Evolutionary conservation across 1,140 invertebrate species (phyloP), one percentile per base, ranked within the genome.

Genomic region (Drosophila albomicans): DNA sequence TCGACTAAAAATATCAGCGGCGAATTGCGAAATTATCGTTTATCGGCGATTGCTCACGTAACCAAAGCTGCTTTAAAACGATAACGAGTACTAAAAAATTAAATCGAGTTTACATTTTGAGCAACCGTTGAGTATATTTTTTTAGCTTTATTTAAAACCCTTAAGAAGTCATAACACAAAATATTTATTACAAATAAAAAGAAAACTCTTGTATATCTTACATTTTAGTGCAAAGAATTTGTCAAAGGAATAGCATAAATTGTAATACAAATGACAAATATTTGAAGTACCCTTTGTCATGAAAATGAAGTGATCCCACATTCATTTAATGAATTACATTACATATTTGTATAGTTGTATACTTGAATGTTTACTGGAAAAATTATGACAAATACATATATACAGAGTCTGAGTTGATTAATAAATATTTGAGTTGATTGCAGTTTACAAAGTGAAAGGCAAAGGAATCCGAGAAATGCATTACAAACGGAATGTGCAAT

Each of bases 391-490:
- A 43, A 6, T 11, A 25, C 20, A 25, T 25, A 25, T 25, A 43
- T 13, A 13, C 41, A 13, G 11, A 10, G 8, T n/a, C 20, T 3
- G 4, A 43, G 15, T 57, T 57, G 13, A 57, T 57, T 57, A 57
- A 57, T 57, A 57, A 57, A 41, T 41, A 16, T 41, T 57, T 57
- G 35, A 41, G 41, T 43, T 43, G 41, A 43, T 13, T 43, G 41
- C n/a, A 41, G 15, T 57, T 38, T 38, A 11, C 54, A 57, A 38
- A n/a, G 35, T 57, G 4, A 38, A 32, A 41, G 43, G 35, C 5
- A 8, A 57, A 41, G 16, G 52, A 25, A 57, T 57, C 7, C 35
- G 1, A 41, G 35, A 3, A 57, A 57, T 57, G 54, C 54, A 57
- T 3, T 4, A 15, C 35, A 43, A 43, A 41, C 6, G 35, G 6